Conservation (phyloP, 2,888 invertebrate species). For the Lumbricus terrestris region DNA sequence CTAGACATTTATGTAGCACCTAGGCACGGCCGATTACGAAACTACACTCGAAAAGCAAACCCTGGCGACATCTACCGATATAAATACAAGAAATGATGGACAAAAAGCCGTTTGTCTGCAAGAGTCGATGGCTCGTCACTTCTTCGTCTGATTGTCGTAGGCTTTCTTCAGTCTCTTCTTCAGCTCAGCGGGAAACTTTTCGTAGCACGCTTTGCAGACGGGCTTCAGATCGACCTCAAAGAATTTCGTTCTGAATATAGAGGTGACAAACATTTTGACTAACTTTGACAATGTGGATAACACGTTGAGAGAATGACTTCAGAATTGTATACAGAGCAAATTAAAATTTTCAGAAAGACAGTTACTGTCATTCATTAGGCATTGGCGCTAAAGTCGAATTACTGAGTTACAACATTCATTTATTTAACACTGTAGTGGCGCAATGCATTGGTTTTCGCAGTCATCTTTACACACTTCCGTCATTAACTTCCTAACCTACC, state of each 20-base stretch:
- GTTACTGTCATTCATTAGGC: too few relatives aligned
- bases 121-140: constrained; percentile 26
- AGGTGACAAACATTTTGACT: constrained; percentile 21
- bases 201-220: constrained; percentile 95
- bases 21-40: background rate
- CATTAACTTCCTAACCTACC: too few relatives aligned
- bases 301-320: background rate
- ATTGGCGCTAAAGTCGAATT: too few relatives aligned
- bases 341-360: too few relatives aligned
- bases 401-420: too few relatives aligned
- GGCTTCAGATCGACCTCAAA: constrained; percentile 98
- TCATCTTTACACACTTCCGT: too few relatives aligned
- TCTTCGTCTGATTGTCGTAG: constrained; percentile 47
- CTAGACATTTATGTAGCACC: background rate
- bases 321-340: background rate
- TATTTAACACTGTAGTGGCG: too few relatives aligned
- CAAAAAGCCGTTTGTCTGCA: background rate
- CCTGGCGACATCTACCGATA: background rate
- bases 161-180: constrained; percentile 86
- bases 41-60: background rate
- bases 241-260: constrained; percentile 78
- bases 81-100: background rate
- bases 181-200: constrained; percentile 89
- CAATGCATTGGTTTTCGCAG: too few relatives aligned
- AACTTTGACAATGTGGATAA: background rate